Evolutionary conservation across 1,140 invertebrate species (phyloP).

Genomic region (Ostrea denselamellosa): DNA sequence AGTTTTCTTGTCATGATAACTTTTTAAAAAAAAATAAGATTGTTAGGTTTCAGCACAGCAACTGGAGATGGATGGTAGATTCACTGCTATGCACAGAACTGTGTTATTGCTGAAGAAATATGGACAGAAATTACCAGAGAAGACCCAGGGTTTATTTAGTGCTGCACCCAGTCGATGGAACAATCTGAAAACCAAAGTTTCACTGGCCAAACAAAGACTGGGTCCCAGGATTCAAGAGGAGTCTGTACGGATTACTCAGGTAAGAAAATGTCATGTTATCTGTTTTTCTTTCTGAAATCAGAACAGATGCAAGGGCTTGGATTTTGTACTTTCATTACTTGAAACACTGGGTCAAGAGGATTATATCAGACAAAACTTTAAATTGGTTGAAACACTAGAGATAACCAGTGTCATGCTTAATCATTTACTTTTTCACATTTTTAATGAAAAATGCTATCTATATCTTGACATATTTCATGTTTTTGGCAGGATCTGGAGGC

Average conservation of each 20-base stretch:
- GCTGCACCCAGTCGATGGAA: slow-evolving; percentile 77
- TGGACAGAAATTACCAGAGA: slow-evolving; percentile 73
- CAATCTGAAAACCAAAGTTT: slow-evolving; percentile 78
- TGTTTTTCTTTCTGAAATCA: not conserved
- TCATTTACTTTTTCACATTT: no score
- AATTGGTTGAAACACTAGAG: no score
- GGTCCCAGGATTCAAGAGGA: slow-evolving; percentile 79
- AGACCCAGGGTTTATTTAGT: slow-evolving; percentile 74
- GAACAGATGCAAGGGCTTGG: no score
- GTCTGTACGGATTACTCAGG: slow-evolving; percentile 76
- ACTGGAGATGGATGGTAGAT: slow-evolving; percentile 78
- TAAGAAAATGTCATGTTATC: slow-evolving; percentile 48
- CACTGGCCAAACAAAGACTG: slow-evolving; percentile 78
- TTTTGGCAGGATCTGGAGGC: slow-evolving; percentile 74
- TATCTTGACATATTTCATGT: not conserved
- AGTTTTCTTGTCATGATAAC: no score
- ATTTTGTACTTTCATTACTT: no score
- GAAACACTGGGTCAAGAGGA: not conserved
- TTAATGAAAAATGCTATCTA: no score
- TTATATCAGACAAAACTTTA: not conserved
- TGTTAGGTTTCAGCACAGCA: slow-evolving; percentile 77
- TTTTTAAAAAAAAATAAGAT: no score
- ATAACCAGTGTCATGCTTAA: no score
- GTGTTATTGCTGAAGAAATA: slow-evolving; percentile 78
- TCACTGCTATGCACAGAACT: slow-evolving; percentile 77